Conservation (phyloP, 1,140 invertebrate species). For the Riptortus pedestris region DNA sequence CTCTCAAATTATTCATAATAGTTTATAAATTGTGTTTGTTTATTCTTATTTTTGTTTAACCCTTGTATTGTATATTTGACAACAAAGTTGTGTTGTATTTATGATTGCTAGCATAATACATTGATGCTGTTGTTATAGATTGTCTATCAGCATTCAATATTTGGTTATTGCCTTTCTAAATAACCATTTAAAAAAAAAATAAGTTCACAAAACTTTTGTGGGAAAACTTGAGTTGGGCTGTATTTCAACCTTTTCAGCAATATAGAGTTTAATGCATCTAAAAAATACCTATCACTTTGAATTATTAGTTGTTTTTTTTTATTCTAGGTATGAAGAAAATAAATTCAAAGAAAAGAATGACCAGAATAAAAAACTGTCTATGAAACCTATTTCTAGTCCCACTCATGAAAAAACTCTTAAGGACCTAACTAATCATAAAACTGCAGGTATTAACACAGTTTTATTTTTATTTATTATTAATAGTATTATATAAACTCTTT, state of each 20-base stretch:
- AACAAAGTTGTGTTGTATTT: no score
- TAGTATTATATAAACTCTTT: no score
- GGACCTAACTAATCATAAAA: not conserved
- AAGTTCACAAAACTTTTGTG: no score
- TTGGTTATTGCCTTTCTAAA: no score
- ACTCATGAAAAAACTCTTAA: constrained; percentile 2
- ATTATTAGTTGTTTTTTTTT: not conserved
- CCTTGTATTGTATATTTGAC: no score
- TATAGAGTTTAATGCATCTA: not conserved
- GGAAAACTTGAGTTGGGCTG: not conserved
- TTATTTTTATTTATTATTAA: not conserved
- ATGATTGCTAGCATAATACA: no score
- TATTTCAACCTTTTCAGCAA: not conserved
- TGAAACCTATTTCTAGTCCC: not conserved
- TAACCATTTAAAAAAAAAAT: no score
- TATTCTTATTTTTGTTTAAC: no score
- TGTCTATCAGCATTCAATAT: no score
- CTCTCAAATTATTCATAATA: no score
- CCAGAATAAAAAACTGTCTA: not conserved
- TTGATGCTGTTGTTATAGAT: no score
- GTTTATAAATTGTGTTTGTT: no score
- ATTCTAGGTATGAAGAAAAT: not conserved
- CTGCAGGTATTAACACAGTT: not conserved
- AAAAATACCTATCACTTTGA: not conserved
- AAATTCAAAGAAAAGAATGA: not conserved